A percentile compares a stretch with the other conserved stretches of the same genome.
These are phyloP conservation scores for Pseudopipra pipra DNA, from an alignment of 2,113 vertebrate species.

Conservation along the genomic window DNA sequence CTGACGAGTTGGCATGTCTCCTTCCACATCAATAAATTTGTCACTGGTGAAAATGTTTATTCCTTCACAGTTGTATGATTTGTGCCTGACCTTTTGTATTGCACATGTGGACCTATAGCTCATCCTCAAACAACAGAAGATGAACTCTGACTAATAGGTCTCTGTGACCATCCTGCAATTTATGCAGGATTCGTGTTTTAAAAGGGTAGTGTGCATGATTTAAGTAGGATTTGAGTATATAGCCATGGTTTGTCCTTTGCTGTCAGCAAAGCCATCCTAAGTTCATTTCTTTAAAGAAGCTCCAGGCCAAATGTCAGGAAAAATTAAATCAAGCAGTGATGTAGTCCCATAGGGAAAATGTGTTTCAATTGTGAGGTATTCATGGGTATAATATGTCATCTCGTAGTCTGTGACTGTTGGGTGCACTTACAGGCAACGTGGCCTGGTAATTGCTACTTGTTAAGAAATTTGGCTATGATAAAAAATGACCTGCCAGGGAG, in stretches of 20 bases:
- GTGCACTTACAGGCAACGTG: constrained; percentile 26
- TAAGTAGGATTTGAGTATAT: constrained; percentile 18
- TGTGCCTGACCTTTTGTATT: constrained; percentile 25
- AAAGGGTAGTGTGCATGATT: constrained; percentile 26
- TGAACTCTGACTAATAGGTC: constrained; percentile 24
- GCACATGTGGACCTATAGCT: constrained; percentile 7
- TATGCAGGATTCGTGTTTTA: constrained; percentile 37
- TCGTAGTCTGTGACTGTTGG: constrained; percentile 51
- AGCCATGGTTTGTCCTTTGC: constrained; percentile 53
- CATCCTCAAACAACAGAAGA: constrained; percentile 14
- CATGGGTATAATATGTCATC: constrained; percentile 53
- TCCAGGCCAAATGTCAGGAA: constrained; percentile 59
- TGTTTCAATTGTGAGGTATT: constrained; percentile 66
- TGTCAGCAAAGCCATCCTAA: constrained; percentile 54
- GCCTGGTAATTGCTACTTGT: constrained; percentile 54
- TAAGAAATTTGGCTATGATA: constrained; percentile 45
- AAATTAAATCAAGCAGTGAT: constrained; percentile 69
- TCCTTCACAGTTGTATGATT: background rate
- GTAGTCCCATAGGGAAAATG: constrained; percentile 54
- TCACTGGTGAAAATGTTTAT: constrained; percentile 13
- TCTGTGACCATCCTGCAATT: background rate
- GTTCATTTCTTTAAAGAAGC: constrained; percentile 67
- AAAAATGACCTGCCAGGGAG: constrained; percentile 32
- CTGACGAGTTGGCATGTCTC: constrained; percentile 1
- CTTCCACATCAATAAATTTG: constrained; percentile 14